Evolutionary conservation across 2,888 invertebrate species (phyloP).

Genomic region (Conchocele bisecta): DNA sequence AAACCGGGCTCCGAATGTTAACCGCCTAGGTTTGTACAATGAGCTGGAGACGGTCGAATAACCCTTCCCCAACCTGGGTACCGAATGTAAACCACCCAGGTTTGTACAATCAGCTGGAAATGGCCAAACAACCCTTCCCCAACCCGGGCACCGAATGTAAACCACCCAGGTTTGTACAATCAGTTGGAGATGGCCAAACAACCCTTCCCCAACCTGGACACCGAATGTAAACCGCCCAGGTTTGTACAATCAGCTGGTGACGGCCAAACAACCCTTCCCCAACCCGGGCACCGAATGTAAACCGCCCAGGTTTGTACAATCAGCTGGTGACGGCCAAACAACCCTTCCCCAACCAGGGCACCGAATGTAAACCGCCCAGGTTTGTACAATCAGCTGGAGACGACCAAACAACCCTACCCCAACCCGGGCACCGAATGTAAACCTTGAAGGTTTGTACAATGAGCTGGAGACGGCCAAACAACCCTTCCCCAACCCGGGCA

Average conservation of each 20-base stretch:
- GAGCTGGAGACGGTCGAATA: conserved; percentile 72
- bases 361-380: conserved; percentile 83
- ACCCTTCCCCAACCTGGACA: conserved; percentile 82
- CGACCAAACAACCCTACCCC: conserved; percentile 76
- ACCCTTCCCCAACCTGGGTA: conserved; percentile 83
- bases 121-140: conserved; percentile 76
- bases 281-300: conserved; percentile 84
- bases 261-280: conserved; percentile 76
- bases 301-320: conserved; percentile 76
- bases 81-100: conserved; percentile 83
- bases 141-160: conserved; percentile 84
- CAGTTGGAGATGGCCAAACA: conserved; percentile 70
- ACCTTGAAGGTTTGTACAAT: too few species aligned
- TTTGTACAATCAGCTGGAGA: conserved; percentile 69
- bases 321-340: conserved; percentile 70
- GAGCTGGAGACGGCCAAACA: conserved; percentile 70
- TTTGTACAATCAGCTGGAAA: conserved; percentile 73
- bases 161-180: conserved; percentile 76
- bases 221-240: conserved; percentile 83
- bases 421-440: conserved; percentile 84
- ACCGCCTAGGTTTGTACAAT: conserved; percentile 78
- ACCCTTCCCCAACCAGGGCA: conserved; percentile 82
- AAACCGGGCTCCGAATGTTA: conserved; percentile 84
- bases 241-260: conserved; percentile 70
- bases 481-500: conserved; percentile 82